phyloP scores from a whole-genome alignment of 2,888 invertebrate species.

The Microctonus hyperodae region DNA sequence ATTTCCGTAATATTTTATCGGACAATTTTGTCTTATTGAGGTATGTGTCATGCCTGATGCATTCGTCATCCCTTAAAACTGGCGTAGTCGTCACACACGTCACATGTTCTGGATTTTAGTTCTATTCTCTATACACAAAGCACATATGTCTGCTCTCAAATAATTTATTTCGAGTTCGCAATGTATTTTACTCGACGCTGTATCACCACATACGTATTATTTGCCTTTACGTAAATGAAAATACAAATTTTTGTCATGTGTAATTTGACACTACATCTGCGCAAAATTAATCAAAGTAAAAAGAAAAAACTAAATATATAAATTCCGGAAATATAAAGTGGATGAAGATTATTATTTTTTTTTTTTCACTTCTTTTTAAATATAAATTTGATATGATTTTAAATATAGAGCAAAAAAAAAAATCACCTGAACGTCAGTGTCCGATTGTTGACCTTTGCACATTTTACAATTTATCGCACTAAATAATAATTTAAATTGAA shows the following conservation, averaged over 20 bases:
- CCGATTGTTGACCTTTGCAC: slow-evolving; percentile 6
- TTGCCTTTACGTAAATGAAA: no score
- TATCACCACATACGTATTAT: no score
- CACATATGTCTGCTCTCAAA: not conserved
- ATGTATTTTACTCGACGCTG: not conserved
- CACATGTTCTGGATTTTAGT: no score
- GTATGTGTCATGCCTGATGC: not conserved
- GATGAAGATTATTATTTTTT: no score
- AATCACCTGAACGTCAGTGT: not conserved
- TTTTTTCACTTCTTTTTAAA: not conserved
- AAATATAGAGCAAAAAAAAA: not conserved
- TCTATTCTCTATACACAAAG: not conserved
- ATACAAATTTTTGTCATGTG: no score
- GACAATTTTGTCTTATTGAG: not conserved
- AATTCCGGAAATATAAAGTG: not conserved
- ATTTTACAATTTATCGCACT: not conserved
- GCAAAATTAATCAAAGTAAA: not conserved
- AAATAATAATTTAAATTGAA: not conserved
- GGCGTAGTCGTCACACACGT: no score
- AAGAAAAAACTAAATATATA: no score
- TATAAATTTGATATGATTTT: not conserved
- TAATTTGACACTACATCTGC: not conserved
- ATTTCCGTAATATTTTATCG: not conserved
- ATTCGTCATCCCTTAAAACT: no score
- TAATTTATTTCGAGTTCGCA: not conserved